Base-by-base conservation (phyloP, 2,113 vertebrate species). In the Siphamia tubifer region DNA sequence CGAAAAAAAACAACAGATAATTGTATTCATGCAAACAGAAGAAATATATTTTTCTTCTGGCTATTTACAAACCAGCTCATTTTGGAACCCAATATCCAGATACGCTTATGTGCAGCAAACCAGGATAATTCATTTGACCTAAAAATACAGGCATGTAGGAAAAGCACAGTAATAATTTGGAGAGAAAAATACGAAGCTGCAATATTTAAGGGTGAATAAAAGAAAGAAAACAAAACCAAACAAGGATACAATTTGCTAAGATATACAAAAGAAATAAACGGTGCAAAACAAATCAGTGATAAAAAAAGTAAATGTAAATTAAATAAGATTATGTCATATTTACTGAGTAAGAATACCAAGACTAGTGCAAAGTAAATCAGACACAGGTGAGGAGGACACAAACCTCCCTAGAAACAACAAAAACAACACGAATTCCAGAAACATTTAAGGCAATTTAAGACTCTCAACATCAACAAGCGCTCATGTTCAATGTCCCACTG, bases 21-120 rank as follows among this genome's bases (percentile, higher is more conserved):
- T 79, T 78, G 2, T 66, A 75, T 73, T 88, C 74, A 85, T 82
- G 75, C 72, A 86, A 70, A 69, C 44, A 73, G 55, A 74, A 49
- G 28, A 76, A 63, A 77, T 62, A 25, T 44, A 64, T 81, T 76
- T 61, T 68, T 81, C 80, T 83, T 69, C 68, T 54, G 74, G 80
- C 56, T 74, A 84, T 84, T 81, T 87, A 74, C 51, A 74, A 79
- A 77, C 39, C 67, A 61, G 40, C 42, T 27, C 30, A 53, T 65
- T 85, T 79, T 67, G 68, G 49, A 70, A 69, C 61, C 38, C 52
- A 55, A 65, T 55, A 57, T 73, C 63, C 61, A 74, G 74, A 60
- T 70, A 62, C 12, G 51, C 52, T 65, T 71, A 62, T 77, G 48
- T 68, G 74, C 68, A 56, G 55, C 68, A 80, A 86, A 69, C 36